Evolutionary conservation across 2,797 vertebrate genomes (phyloP).

Genomic region (Lagorchestes hirsutus): DNA sequence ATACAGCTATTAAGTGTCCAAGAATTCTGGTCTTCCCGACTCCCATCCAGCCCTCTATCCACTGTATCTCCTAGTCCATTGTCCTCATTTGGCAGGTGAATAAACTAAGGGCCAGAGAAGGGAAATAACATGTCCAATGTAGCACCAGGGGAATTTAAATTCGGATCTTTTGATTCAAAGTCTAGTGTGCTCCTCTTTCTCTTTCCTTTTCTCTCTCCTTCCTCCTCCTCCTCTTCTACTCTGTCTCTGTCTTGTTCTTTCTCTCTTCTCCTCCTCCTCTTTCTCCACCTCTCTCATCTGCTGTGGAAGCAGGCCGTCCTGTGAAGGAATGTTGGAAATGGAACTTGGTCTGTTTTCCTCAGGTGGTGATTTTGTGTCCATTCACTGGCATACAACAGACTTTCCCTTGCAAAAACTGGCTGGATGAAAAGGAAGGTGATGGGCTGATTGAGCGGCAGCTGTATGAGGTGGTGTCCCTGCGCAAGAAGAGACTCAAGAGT

Average conservation of each 20-base stretch:
- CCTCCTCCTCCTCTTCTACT: too few relatives aligned
- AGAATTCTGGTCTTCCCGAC: neutral
- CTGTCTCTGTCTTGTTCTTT: neutral
- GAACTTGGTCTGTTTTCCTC: conserved; percentile 8
- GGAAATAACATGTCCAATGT: neutral
- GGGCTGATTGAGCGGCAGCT: conserved; percentile 96
- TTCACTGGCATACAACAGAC: conserved; percentile 98
- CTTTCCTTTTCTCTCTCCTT: neutral
- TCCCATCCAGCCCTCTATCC: neutral
- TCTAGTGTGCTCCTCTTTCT: neutral
- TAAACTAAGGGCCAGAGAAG: neutral
- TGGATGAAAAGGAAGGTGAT: conserved; percentile 96
- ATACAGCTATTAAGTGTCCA: neutral
- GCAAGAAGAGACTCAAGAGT: conserved; percentile 95
- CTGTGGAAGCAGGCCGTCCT: neutral
- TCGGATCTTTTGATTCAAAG: neutral
- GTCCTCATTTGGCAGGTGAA: neutral
- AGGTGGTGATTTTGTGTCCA: conserved; percentile 97
- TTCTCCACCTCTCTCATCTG: neutral
- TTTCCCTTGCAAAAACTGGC: conserved; percentile 95
- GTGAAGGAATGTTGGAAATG: neutral
- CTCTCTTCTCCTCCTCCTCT: neutral
- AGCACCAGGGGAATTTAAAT: neutral
- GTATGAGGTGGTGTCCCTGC: conserved; percentile 97
- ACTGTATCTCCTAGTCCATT: neutral